A percentile compares a stretch with the other conserved stretches of the same genome.
Conservation (phyloP, 2,888 invertebrate species). For the Phengaris alcon region DNA sequence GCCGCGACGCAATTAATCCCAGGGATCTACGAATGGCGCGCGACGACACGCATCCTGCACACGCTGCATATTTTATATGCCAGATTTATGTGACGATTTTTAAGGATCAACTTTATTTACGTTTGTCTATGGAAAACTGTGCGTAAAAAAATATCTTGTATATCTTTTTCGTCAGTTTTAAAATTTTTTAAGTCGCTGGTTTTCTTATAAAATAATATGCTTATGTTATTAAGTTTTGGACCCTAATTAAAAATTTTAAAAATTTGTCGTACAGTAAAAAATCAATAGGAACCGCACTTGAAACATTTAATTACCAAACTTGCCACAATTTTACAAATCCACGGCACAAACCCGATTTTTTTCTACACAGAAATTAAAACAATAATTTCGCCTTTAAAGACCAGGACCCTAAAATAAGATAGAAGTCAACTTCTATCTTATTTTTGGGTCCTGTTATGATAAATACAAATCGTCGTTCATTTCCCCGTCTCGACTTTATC, state of each 20-base stretch:
- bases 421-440: background rate
- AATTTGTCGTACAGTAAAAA: no score
- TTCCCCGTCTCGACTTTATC: conserved; percentile 24
- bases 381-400: conserved; percentile 9
- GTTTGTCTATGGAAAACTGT: no score
- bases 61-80: conserved; percentile 9
- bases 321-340: background rate
- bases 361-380: background rate
- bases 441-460: background rate
- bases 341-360: background rate
- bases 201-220: no score
- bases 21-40: conserved; percentile 19
- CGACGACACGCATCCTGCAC: conserved; percentile 17
- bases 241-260: no score
- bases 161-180: no score
- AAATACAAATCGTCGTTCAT: conserved; percentile 26
- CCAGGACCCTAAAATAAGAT: conserved; percentile 7
- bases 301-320: background rate
- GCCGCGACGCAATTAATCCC: conserved; percentile 24
- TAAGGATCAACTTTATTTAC: background rate
- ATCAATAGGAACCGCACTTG: no score
- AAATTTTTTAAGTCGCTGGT: no score
- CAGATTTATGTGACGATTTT: conserved; percentile 10
- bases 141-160: no score
- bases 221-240: no score